A percentile compares a stretch with the other conserved stretches of the same genome.
These are phyloP conservation scores for Oplegnathus fasciatus DNA, from an alignment of 2,113 vertebrate species.

Conservation along the genomic window DNA sequence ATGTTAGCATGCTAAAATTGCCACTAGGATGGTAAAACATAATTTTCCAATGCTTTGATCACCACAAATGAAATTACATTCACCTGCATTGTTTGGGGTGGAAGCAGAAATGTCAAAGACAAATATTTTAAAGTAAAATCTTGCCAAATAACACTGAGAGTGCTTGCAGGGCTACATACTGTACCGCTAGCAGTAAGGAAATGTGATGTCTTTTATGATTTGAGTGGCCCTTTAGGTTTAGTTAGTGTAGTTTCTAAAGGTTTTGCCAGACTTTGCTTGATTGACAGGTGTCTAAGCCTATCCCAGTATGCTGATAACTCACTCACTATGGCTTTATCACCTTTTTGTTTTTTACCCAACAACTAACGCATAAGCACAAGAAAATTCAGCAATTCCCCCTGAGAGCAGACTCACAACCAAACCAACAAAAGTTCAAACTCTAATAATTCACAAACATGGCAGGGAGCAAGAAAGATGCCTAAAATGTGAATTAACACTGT, in stretches of 20 bases:
- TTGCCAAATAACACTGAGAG: no score
- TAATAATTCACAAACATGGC: background rate
- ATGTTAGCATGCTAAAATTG: no score
- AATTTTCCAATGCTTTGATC: no score
- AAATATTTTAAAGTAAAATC: no score
- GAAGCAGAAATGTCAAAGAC: no score
- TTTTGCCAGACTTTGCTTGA: no score
- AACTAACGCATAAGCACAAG: background rate
- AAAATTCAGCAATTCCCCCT: background rate
- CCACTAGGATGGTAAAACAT: no score
- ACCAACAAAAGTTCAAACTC: background rate
- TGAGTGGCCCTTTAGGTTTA: background rate
- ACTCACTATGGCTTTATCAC: background rate
- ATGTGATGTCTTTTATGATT: background rate
- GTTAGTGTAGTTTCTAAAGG: background rate
- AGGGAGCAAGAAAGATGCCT: background rate
- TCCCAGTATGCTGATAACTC: background rate
- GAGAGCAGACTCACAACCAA: background rate
- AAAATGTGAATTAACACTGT: background rate
- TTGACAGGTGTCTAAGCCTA: background rate
- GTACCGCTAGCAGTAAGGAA: no score
- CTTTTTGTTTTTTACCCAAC: background rate
- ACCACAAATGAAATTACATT: background rate
- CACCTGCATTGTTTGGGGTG: no score
- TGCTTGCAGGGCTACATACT: no score